Conservation (phyloP, 2,797 vertebrate genomes). For the Sebastes dallii region DNA sequence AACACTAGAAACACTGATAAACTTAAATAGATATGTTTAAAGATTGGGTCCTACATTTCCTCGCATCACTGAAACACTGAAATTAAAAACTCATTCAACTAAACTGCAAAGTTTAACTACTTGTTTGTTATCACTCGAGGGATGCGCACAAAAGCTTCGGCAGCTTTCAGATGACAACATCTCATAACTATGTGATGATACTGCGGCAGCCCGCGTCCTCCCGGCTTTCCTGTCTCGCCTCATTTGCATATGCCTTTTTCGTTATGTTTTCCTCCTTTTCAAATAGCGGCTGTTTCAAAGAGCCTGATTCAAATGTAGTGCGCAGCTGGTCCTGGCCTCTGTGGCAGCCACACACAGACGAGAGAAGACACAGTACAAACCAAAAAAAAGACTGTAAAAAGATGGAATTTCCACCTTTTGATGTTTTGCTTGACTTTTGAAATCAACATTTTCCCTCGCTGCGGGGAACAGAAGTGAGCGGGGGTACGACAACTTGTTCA, state of each 20-base stretch:
- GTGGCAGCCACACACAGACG: conserved; percentile 25
- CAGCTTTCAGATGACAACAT: conserved; percentile 12
- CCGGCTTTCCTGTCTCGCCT: conserved; percentile 11
- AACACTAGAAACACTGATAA: too few species aligned
- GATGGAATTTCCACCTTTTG: conserved; percentile 33
- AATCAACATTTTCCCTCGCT: conserved; percentile 30
- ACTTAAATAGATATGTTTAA: too few species aligned
- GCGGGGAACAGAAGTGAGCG: background rate
- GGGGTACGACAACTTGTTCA: conserved; percentile 14
- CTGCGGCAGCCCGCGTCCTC: conserved; percentile 4
- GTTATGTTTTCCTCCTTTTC: conserved; percentile 51
- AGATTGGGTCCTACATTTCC: background rate
- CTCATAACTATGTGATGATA: conserved; percentile 13
- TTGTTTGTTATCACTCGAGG: background rate
- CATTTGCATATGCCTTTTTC: conserved; percentile 55
- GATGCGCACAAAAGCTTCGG: background rate
- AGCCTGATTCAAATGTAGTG: conserved; percentile 41
- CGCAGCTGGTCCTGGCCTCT: conserved; percentile 36
- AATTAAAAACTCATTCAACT: background rate
- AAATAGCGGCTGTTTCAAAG: conserved; percentile 58
- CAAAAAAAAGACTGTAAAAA: background rate
- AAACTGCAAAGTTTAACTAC: conserved; percentile 1
- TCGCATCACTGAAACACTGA: background rate
- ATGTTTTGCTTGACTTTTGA: conserved; percentile 30
- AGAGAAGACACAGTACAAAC: conserved; percentile 25